These are phyloP conservation scores for Euleptes europaea DNA, from an alignment of 2,113 vertebrate genomes.

Conservation along the genomic window DNA sequence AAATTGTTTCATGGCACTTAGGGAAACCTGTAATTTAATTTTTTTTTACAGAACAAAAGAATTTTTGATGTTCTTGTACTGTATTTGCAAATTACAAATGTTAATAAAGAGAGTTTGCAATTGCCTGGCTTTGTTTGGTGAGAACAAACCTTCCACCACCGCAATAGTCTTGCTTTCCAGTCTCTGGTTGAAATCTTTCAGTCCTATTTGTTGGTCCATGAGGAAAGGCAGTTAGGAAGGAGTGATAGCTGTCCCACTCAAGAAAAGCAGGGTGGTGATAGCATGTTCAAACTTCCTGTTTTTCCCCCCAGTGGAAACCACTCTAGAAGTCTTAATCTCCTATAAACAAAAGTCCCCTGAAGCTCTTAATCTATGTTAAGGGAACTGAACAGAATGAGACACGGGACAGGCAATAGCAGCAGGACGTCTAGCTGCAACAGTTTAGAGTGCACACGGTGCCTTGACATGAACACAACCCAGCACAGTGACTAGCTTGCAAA, in stretches of 20 bases:
- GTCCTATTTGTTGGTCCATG: neutral
- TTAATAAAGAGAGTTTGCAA: conserved; percentile 32
- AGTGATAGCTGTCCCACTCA: neutral
- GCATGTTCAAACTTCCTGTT: too few relatives aligned
- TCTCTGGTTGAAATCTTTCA: too few relatives aligned
- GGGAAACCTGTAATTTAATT: conserved; percentile 27
- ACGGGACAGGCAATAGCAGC: neutral
- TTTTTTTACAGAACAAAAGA: conserved; percentile 9
- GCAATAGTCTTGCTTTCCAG: neutral
- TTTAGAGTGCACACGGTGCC: neutral
- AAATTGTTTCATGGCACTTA: neutral
- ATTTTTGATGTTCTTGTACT: conserved; percentile 21
- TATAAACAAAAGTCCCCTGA: neutral
- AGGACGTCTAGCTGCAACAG: neutral
- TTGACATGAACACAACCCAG: neutral
- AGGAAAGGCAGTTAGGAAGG: neutral
- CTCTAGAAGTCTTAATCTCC: too few relatives aligned
- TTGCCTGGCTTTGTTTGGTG: neutral
- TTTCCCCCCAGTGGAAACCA: too few relatives aligned
- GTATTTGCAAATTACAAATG: conserved; percentile 25
- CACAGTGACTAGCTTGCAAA: neutral
- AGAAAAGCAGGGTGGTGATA: too few relatives aligned
- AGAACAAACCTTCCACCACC: too few relatives aligned
- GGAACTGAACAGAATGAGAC: neutral
- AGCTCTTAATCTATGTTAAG: neutral